A percentile compares a stretch with the other conserved stretches of the same genome.
Conservation (phyloP, 2,113 vertebrate genomes). For the Fregetta grallaria region DNA sequence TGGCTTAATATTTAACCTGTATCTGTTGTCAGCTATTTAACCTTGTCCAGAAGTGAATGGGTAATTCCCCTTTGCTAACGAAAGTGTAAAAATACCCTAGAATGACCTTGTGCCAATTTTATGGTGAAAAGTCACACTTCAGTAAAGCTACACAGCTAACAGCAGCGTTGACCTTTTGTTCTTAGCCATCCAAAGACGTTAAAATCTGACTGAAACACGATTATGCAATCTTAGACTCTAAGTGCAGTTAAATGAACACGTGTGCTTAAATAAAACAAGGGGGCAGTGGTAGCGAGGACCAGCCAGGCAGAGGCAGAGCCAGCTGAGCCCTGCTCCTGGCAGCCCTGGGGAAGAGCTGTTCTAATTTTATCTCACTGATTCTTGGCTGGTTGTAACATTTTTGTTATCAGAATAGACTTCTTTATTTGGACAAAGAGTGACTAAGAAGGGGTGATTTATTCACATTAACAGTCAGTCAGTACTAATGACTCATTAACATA, state of each 20-base stretch:
- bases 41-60: slow-evolving; percentile 22
- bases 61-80: background rate
- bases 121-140: slow-evolving; percentile 17
- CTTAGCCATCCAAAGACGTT: background rate
- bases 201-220: background rate
- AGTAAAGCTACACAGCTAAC: background rate
- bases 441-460: slow-evolving; percentile 51
- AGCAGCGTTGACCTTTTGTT: slow-evolving; percentile 7
- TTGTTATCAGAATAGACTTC: slow-evolving; percentile 7
- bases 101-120: slow-evolving; percentile 30
- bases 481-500: slow-evolving; percentile 48
- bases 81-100: background rate
- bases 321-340: background rate
- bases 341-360: background rate
- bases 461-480: slow-evolving; percentile 23
- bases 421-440: slow-evolving; percentile 33
- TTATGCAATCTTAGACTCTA: background rate
- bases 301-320: background rate
- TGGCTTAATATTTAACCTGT: slow-evolving; percentile 47
- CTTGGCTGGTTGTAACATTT: background rate
- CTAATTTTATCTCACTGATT: slow-evolving; percentile 12
- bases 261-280: background rate
- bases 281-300: background rate
- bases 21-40: slow-evolving; percentile 16
- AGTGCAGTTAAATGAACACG: background rate